Percentiles rank a stretch among this genome's conserved stretches.
Conservation (phyloP, 2,113 vertebrate species). For the Oncorhynchus kisutch region DNA sequence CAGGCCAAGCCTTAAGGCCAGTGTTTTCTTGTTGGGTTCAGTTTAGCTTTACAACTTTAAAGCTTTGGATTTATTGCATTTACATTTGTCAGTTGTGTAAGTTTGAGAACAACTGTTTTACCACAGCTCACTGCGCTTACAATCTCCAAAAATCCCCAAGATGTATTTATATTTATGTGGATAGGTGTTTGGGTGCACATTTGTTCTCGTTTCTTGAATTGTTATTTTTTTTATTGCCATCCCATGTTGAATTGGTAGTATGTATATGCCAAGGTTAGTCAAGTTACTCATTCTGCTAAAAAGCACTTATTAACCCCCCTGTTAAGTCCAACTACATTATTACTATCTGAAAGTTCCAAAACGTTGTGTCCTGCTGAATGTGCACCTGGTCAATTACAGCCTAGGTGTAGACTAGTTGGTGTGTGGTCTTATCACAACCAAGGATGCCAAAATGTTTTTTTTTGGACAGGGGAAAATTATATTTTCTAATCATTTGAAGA, state of each 20-base stretch:
- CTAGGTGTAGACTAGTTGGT: no score
- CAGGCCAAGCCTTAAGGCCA: conserved; percentile 46
- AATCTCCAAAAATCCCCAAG: conserved; percentile 51
- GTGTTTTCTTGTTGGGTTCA: not conserved
- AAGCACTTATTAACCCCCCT: no score
- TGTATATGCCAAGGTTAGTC: no score
- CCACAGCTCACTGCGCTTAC: conserved; percentile 49
- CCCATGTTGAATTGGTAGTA: not conserved
- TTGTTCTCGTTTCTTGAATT: not conserved
- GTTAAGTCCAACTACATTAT: no score
- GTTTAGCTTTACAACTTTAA: not conserved
- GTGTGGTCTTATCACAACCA: no score
- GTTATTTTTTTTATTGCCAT: not conserved
- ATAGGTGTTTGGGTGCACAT: conserved; percentile 36
- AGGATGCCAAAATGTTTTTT: no score
- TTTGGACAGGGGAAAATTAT: no score
- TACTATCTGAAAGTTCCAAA: no score
- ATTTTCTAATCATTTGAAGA: no score
- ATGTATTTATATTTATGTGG: conserved; percentile 70
- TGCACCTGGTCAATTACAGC: no score
- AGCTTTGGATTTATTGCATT: conserved; percentile 32
- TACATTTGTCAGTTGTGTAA: conserved; percentile 54
- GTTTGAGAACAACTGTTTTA: conserved; percentile 64
- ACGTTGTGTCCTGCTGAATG: no score
- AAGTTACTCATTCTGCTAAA: no score